phyloP scores from a whole-genome alignment of 2,888 invertebrate species.

The Euzetes globulus region DNA sequence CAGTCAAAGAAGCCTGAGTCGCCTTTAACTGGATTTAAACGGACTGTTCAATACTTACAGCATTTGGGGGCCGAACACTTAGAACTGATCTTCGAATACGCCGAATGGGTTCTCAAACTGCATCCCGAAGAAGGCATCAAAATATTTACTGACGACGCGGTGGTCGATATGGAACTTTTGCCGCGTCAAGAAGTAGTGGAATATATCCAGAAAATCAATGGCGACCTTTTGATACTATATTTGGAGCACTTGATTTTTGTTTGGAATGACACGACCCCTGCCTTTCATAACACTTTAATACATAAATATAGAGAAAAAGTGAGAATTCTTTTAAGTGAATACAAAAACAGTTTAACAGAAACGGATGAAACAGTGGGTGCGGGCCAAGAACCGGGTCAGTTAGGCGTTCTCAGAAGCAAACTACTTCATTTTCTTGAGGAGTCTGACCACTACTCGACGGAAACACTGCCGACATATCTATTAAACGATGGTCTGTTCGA shows the following conservation, averaged over 20 bases:
- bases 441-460: conserved; percentile 73
- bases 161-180: conserved; percentile 75
- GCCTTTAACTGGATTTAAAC: conserved; percentile 66
- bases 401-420: conserved; percentile 56
- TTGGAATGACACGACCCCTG: conserved; percentile 75
- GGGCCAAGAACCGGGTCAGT: conserved; percentile 50
- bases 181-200: conserved; percentile 82
- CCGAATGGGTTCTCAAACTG: conserved; percentile 80
- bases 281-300: conserved; percentile 83
- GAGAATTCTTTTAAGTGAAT: conserved; percentile 47
- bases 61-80: conserved; percentile 72
- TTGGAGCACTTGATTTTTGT: conserved; percentile 84
- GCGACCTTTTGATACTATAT: conserved; percentile 74
- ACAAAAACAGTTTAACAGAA: conserved; percentile 45
- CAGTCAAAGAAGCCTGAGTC: conserved; percentile 47
- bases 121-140: conserved; percentile 80
- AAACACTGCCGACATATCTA: conserved; percentile 75
- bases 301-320: conserved; percentile 75
- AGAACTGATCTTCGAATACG: conserved; percentile 83
- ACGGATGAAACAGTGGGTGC: conserved; percentile 44
- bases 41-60: conserved; percentile 84
- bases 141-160: conserved; percentile 71
- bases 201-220: conserved; percentile 70
- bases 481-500: conserved; percentile 75
- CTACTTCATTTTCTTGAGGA: conserved; percentile 70